Conservation (phyloP, 2,888 invertebrate species). For the Papilio protenor region DNA sequence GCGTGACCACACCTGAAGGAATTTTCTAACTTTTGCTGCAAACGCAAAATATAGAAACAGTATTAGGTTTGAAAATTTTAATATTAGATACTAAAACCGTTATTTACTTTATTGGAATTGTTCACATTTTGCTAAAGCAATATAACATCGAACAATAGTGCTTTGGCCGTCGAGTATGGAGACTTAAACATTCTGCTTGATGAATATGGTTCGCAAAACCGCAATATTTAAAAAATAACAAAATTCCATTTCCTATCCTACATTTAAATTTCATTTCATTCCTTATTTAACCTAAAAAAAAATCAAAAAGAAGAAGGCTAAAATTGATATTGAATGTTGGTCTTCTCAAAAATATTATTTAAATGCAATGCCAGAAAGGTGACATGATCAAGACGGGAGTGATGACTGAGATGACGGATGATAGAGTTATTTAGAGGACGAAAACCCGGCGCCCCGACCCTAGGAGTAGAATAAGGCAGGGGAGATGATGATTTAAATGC, state of each 20-base stretch:
- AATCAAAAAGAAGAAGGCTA: background rate
- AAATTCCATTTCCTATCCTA: background rate
- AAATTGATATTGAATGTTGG: too few relatives aligned
- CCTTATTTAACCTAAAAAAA: background rate
- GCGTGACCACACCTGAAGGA: slow-evolving; percentile 32
- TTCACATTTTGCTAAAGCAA: background rate
- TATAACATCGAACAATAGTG: too few relatives aligned
- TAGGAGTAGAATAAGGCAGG: too few relatives aligned
- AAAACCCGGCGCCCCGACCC: too few relatives aligned
- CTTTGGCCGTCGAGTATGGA: too few relatives aligned
- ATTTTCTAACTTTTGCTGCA: slow-evolving; percentile 23
- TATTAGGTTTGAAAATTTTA: slow-evolving; percentile 41
- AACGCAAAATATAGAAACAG: slow-evolving; percentile 37
- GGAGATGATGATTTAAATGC: too few relatives aligned
- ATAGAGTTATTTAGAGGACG: too few relatives aligned
- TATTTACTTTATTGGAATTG: background rate
- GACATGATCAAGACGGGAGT: too few relatives aligned
- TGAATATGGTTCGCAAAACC: background rate
- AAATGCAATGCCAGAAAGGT: too few relatives aligned
- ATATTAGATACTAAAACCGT: slow-evolving; percentile 40
- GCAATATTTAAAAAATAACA: too few relatives aligned
- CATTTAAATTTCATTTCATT: background rate
- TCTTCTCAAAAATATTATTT: too few relatives aligned
- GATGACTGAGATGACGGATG: too few relatives aligned
- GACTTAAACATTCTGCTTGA: background rate